Base-by-base conservation (phyloP, 1,140 invertebrate genomes). In the Stegodyphus dumicola region DNA sequence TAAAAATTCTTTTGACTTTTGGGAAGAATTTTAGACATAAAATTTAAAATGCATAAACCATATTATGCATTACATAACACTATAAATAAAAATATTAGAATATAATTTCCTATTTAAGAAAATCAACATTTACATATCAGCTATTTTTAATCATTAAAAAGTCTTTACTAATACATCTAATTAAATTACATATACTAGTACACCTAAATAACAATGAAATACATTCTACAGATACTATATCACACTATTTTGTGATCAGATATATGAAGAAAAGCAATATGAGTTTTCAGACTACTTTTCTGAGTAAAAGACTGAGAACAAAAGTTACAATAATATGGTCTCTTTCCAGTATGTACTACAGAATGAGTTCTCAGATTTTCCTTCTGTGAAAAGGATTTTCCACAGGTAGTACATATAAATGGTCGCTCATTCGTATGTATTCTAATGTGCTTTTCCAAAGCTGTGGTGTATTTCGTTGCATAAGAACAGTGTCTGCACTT, bases 221-320 rank as follows among this genome's bases (percentile, higher is more conserved):
- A 33, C 3, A 1, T 33, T 33, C 33, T 33, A 33, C 33, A 33
- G 33, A 1, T 33, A 33, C 33, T 33, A 33, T 33, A 33, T 33
- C 33, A 33, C 33, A 33, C 3, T 33, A 33, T 33, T 33, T 33
- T 33, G 33, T 33, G 33, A 33, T 33, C 33, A 33, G 3, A 33
- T 33, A 33, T 15, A 60, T 60, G 56, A 60, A 9, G 15, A 60
- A 15, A 60, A 60, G 15, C 56, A 15, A 74, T 10, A 70, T 79
- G 77, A 17, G 49, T 33, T 70, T 51, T 79, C 13, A 79, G 13
- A 56, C 54, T 69, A 70, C 60, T 67, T 56, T 70, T 79, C 15
- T 79, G 77, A 48, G 66, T n/a, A 54, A 70, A 79, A 54, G 67
- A 54, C 53, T 79, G 52, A 6, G n/a, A 9, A 49, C 77, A 79